Conservation (phyloP, 2,888 invertebrate genomes). For the Eumerus sabulonum region DNA sequence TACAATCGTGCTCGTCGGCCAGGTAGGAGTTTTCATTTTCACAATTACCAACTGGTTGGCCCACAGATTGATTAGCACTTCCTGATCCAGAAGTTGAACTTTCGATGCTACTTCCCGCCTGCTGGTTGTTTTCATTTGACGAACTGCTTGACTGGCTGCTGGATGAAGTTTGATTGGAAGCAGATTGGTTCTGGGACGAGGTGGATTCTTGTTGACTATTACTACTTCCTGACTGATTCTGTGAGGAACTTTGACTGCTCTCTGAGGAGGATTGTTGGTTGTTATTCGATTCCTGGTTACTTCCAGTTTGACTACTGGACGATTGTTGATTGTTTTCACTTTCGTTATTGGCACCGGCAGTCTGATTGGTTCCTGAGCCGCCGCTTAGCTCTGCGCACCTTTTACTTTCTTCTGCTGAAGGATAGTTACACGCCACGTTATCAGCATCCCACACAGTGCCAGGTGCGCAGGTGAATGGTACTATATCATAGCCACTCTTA, state of each 20-base stretch:
- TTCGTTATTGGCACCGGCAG: neutral
- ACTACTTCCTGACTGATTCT: constrained; percentile 11
- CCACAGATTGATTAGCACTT: constrained; percentile 7
- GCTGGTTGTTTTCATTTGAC: constrained; percentile 8
- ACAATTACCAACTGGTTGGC: constrained; percentile 72
- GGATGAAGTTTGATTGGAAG: constrained; percentile 51
- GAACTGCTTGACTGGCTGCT: constrained; percentile 32
- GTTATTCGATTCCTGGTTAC: neutral
- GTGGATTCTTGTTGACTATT: constrained; percentile 18
- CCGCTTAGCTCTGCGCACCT: constrained; percentile 70
- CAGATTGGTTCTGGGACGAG: constrained; percentile 34
- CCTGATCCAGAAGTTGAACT: constrained; percentile 1
- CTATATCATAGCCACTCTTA: constrained; percentile 81
- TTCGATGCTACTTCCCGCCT: neutral
- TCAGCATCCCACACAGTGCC: constrained; percentile 84
- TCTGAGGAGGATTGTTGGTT: constrained; percentile 12
- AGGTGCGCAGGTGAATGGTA: constrained; percentile 83
- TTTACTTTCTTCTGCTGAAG: constrained; percentile 75
- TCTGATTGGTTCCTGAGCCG: neutral
- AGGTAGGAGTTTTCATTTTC: constrained; percentile 78
- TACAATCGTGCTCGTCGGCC: constrained; percentile 80
- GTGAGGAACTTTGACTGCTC: constrained; percentile 9
- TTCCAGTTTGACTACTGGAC: neutral
- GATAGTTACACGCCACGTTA: constrained; percentile 75
- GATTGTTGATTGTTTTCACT: neutral